Conservation (phyloP, 2,113 vertebrate genomes). For the Ctenodactylus gundi region DNA sequence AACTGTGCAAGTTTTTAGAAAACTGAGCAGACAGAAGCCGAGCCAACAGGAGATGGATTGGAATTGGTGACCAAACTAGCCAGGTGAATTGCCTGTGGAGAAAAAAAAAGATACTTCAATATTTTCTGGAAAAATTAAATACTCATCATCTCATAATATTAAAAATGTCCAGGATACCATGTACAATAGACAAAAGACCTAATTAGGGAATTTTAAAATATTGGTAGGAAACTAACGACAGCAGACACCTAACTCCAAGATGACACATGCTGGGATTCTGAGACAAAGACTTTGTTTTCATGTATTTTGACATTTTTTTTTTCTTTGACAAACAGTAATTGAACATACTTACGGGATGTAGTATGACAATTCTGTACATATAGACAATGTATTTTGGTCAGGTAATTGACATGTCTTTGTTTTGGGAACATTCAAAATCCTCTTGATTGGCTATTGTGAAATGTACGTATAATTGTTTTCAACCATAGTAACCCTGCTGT, state of each 20-base stretch:
- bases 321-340: background rate
- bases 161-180: background rate
- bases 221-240: background rate
- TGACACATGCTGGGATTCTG: background rate
- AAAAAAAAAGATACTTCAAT: background rate
- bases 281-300: background rate
- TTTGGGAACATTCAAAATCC: background rate
- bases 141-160: background rate
- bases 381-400: background rate
- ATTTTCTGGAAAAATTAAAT: background rate
- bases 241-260: background rate
- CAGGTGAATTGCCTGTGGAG: background rate
- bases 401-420: background rate
- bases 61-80: background rate
- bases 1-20: background rate
- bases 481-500: background rate
- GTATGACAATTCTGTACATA: too few species aligned
- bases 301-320: background rate
- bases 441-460: background rate
- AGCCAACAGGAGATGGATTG: background rate
- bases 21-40: background rate
- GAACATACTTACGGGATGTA: background rate
- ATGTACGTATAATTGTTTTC: background rate
- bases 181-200: background rate
- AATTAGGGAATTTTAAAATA: background rate